Evolutionary conservation across 1,140 invertebrate species (phyloP).

Genomic region (Microplitis demolitor): DNA sequence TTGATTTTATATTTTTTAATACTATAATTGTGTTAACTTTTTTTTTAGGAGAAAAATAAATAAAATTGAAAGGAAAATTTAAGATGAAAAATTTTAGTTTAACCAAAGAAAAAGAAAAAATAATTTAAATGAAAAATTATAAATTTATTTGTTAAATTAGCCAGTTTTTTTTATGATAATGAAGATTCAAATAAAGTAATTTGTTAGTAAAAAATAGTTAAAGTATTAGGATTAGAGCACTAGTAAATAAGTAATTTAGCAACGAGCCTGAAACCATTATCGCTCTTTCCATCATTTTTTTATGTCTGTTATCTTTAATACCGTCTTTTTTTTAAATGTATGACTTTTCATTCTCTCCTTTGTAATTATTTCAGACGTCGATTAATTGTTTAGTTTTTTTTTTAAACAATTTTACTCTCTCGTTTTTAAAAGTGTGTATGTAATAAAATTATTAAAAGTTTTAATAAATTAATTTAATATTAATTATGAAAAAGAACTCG

Average conservation of each 20-base stretch:
- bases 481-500: no score
- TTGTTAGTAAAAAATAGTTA: conserved; percentile 34
- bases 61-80: neutral
- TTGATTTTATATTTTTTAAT: conserved; percentile 24
- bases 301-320: neutral
- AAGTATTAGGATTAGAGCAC: neutral
- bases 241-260: neutral
- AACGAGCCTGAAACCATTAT: neutral
- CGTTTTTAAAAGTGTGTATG: no score
- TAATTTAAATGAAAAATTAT: no score
- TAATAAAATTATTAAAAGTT: no score
- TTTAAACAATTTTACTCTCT: no score
- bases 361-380: neutral
- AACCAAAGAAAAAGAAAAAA: no score
- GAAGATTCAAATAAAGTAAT: neutral
- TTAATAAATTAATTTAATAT: no score
- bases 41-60: no score
- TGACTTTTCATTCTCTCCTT: neutral
- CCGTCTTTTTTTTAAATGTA: neutral
- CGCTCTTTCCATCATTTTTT: neutral
- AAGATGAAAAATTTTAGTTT: neutral
- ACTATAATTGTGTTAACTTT: no score
- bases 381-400: no score
- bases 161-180: no score
- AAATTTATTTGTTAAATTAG: no score